A percentile compares a stretch with the other conserved stretches of the same genome.
phyloP scores from a whole-genome alignment of 1,140 invertebrate species.

The Glomeris maerens region DNA sequence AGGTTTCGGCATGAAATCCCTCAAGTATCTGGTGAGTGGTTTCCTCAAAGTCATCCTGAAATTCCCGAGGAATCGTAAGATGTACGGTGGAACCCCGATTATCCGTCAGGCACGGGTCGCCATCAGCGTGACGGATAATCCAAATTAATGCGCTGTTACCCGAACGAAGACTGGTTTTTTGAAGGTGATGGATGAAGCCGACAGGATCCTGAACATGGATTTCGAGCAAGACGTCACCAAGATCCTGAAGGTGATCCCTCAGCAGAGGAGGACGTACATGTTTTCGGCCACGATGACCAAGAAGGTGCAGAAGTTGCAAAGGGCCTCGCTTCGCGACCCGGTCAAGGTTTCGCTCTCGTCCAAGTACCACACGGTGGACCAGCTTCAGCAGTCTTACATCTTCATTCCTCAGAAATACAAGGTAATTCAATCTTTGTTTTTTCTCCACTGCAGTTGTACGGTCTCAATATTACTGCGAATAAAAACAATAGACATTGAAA shows the following conservation, averaged over 20 bases:
- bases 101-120: no score
- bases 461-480: slow-evolving; percentile 2
- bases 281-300: slow-evolving; percentile 99
- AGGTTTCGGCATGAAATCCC: slow-evolving; percentile 71
- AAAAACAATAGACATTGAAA: neutral
- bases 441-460: slow-evolving; percentile 9
- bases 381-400: slow-evolving; percentile 85
- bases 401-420: slow-evolving; percentile 96
- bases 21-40: slow-evolving; percentile 63
- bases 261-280: slow-evolving; percentile 70
- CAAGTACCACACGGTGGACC: slow-evolving; percentile 96
- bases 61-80: no score
- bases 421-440: slow-evolving; percentile 33
- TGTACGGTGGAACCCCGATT: no score
- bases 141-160: neutral
- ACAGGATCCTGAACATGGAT: slow-evolving; percentile 89
- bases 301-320: slow-evolving; percentile 90
- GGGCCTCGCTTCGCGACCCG: slow-evolving; percentile 76
- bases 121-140: no score
- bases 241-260: slow-evolving; percentile 79
- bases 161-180: neutral
- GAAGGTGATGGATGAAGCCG: slow-evolving; percentile 87
- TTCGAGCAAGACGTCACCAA: slow-evolving; percentile 93
- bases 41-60: no score
- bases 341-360: slow-evolving; percentile 90